These are phyloP conservation scores for Zaprionus taronus DNA, from an alignment of 1,140 invertebrate genomes.

Conservation along the genomic window DNA sequence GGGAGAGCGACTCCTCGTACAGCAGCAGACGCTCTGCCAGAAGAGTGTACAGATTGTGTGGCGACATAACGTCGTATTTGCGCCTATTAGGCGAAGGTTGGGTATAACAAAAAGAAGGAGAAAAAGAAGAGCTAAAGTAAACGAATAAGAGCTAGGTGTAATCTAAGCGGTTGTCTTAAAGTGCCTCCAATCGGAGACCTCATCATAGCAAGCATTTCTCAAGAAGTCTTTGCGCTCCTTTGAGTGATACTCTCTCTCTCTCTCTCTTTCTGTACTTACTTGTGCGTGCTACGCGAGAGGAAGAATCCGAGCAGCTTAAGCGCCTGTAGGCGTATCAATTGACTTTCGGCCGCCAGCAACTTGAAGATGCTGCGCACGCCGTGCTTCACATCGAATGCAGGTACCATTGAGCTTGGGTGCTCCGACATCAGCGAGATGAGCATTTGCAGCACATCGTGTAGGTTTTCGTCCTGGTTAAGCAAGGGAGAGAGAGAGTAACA, in stretches of 20 bases:
- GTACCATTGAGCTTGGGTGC: slow-evolving; percentile 99
- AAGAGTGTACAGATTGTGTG: slow-evolving; percentile 98
- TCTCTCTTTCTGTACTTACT: slow-evolving; percentile 87
- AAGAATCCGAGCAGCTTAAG: slow-evolving; percentile 98
- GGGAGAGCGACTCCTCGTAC: slow-evolving; percentile 94
- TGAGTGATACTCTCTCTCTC: background rate
- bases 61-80: slow-evolving; percentile 99
- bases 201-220: no score
- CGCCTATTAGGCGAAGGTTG: slow-evolving; percentile 87
- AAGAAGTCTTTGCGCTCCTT: background rate
- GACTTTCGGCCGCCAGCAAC: slow-evolving; percentile 96
- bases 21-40: slow-evolving; percentile 96
- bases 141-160: background rate
- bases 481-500: background rate
- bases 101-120: background rate
- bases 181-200: background rate
- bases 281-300: slow-evolving; percentile 96
- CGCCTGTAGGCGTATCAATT: slow-evolving; percentile 97
- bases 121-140: slow-evolving; percentile 2
- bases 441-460: slow-evolving; percentile 99
- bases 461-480: slow-evolving; percentile 96
- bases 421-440: slow-evolving; percentile 98
- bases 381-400: slow-evolving; percentile 98
- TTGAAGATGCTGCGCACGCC: slow-evolving; percentile 99
- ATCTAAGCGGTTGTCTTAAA: background rate